Evolutionary conservation across 2,888 invertebrate genomes (phyloP).

Genomic region (Drosophila imparisetae): DNA sequence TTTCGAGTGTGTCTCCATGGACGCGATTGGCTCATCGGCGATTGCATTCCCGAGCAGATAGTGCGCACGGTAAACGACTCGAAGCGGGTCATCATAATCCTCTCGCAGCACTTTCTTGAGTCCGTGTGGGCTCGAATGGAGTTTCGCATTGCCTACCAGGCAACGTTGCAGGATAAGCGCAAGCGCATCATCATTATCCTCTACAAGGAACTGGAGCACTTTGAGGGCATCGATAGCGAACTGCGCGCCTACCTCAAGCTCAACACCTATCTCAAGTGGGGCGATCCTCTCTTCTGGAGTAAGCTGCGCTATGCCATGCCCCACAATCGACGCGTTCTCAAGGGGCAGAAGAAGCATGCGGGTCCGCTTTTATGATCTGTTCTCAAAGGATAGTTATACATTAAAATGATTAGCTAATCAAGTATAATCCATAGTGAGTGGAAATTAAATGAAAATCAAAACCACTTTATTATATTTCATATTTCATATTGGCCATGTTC

Average conservation of each 20-base stretch:
- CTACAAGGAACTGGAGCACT: slow-evolving; percentile 88
- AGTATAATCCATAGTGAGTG: background rate
- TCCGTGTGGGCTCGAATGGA: slow-evolving; percentile 91
- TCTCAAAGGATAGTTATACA: background rate
- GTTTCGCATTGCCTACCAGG: slow-evolving; percentile 89
- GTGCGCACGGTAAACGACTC: slow-evolving; percentile 89
- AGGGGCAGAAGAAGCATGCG: slow-evolving; percentile 66
- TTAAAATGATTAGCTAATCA: background rate
- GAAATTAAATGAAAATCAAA: background rate
- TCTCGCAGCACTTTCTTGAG: slow-evolving; percentile 89
- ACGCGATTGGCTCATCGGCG: slow-evolving; percentile 90
- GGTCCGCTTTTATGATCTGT: slow-evolving; percentile 59
- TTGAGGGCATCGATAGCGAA: slow-evolving; percentile 87
- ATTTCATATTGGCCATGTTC: background rate
- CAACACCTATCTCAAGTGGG: slow-evolving; percentile 92
- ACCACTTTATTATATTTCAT: background rate
- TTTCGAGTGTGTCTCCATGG: slow-evolving; percentile 90
- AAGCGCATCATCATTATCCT: slow-evolving; percentile 89
- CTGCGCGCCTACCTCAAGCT: slow-evolving; percentile 89
- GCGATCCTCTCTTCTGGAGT: slow-evolving; percentile 92
- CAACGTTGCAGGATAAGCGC: slow-evolving; percentile 88
- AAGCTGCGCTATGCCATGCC: slow-evolving; percentile 90
- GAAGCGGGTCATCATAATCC: slow-evolving; percentile 88
- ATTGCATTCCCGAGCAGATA: slow-evolving; percentile 89
- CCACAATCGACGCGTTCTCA: slow-evolving; percentile 84